phyloP scores from a whole-genome alignment of 2,113 vertebrate genomes.

The Amphilophus citrinellus region DNA sequence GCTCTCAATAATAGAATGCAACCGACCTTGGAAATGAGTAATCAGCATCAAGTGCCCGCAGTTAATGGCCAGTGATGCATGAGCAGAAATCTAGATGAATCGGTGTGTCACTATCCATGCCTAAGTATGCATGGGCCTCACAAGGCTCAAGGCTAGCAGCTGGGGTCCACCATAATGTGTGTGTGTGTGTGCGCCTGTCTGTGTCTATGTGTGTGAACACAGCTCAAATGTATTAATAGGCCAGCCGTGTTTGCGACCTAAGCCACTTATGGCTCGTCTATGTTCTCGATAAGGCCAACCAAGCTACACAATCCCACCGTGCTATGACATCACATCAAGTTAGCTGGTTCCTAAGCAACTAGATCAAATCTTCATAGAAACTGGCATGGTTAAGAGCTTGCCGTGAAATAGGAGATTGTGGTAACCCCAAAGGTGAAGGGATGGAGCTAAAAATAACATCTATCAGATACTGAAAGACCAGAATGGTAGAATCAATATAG shows the following conservation, averaged over 20 bases:
- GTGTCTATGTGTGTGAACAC: slow-evolving; percentile 68
- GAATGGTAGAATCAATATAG: slow-evolving; percentile 20
- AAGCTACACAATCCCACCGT: slow-evolving; percentile 61
- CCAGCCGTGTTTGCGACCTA: slow-evolving; percentile 59
- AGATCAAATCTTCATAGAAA: slow-evolving; percentile 86
- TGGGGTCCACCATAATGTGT: slow-evolving; percentile 18
- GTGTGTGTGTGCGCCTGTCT: slow-evolving; percentile 12
- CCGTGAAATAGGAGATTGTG: slow-evolving; percentile 53
- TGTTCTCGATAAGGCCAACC: slow-evolving; percentile 74
- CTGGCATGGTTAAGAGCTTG: slow-evolving; percentile 31
- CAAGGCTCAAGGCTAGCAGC: slow-evolving; percentile 40
- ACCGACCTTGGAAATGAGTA: slow-evolving; percentile 15
- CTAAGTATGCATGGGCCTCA: slow-evolving; percentile 40
- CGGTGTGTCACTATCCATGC: slow-evolving; percentile 32
- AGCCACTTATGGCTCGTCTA: slow-evolving; percentile 75
- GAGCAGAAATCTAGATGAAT: slow-evolving; percentile 42
- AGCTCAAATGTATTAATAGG: slow-evolving; percentile 75
- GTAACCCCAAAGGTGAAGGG: slow-evolving; percentile 69
- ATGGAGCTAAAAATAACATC: slow-evolving; percentile 59
- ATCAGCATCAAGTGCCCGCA: slow-evolving; percentile 30
- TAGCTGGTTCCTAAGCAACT: slow-evolving; percentile 89
- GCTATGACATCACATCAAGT: slow-evolving; percentile 83
- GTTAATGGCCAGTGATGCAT: slow-evolving; percentile 48
- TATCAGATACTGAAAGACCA: slow-evolving; percentile 17
- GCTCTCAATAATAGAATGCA: slow-evolving; percentile 15